Conservation (phyloP, 2,113 vertebrate genomes). For the Crocuta crocuta region DNA sequence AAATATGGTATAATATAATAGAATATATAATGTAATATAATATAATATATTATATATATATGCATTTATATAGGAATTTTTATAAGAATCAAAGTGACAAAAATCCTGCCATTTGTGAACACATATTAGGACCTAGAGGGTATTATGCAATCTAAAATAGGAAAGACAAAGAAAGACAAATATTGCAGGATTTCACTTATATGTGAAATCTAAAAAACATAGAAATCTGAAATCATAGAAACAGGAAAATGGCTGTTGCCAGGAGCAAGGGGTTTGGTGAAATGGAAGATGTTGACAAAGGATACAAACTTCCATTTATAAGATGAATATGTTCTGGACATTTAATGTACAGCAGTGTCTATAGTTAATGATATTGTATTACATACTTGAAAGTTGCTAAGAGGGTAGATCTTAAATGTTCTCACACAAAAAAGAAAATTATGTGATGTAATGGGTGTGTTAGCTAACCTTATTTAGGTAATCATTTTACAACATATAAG, state of each 20-base stretch:
- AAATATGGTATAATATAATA: background rate
- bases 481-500: background rate
- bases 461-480: background rate
- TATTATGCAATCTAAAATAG: background rate
- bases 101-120: background rate
- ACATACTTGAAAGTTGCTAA: background rate
- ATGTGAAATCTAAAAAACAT: background rate
- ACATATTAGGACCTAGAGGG: background rate
- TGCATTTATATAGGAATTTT: background rate
- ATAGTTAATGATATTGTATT: background rate
- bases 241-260: background rate
- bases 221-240: background rate
- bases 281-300: background rate
- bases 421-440: background rate
- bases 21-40: background rate
- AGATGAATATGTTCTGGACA: background rate
- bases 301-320: background rate
- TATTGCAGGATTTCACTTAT: background rate
- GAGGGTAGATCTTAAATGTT: background rate
- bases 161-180: background rate
- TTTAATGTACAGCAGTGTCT: background rate
- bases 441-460: background rate
- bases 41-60: no score
- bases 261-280: background rate
- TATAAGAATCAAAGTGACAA: background rate